Conservation (phyloP, 2,113 vertebrate species). For the Callopanchax toddi region DNA sequence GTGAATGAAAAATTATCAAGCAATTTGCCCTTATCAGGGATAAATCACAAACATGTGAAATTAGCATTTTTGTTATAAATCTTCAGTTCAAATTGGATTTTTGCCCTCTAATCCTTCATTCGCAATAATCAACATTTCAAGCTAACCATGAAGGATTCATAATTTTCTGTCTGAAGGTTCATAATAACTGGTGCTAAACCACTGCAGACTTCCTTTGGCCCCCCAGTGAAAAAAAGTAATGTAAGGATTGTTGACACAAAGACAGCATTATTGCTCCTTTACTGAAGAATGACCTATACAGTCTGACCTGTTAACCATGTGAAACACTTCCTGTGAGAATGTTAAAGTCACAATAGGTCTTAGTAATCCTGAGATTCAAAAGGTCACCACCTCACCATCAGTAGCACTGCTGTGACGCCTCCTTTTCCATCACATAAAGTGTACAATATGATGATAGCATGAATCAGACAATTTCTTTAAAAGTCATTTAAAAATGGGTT, state of each 20-base stretch:
- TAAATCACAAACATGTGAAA: too few species aligned
- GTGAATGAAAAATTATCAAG: neutral
- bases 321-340: conserved; percentile 68
- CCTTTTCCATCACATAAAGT: neutral
- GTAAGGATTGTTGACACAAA: too few species aligned
- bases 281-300: conserved; percentile 54
- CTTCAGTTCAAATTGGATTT: too few species aligned
- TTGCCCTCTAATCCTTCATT: too few species aligned
- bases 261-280: conserved; percentile 37
- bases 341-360: conserved; percentile 58
- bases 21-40: too few species aligned
- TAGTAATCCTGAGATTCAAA: conserved; percentile 63
- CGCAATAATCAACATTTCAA: neutral
- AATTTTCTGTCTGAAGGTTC: neutral
- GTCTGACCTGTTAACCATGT: conserved; percentile 70
- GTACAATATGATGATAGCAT: neutral
- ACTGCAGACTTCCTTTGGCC: conserved; percentile 3
- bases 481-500: too few species aligned
- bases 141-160: neutral
- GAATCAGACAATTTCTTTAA: neutral
- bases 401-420: conserved; percentile 5
- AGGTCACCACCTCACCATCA: conserved; percentile 20
- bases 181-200: neutral
- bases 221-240: too few species aligned
- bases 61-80: too few species aligned